These are phyloP conservation scores for Carpatolechia fugitivella DNA, from an alignment of 2,888 invertebrate genomes.

Conservation along the genomic window DNA sequence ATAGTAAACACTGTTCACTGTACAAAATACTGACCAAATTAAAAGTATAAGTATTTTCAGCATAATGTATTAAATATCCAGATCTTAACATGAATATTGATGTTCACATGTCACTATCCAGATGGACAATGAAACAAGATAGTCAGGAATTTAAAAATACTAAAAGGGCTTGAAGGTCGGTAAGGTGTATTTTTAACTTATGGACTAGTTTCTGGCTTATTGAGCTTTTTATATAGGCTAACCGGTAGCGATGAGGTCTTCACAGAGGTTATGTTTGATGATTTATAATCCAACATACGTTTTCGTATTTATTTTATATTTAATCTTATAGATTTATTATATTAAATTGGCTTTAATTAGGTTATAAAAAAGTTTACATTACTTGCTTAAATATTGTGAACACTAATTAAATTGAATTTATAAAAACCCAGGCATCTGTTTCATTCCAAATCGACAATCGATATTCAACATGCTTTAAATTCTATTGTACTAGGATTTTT, in stretches of 20 bases:
- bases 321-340: no score
- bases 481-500: no score
- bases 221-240: not conserved
- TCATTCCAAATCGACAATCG: no score
- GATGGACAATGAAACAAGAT: not conserved
- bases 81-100: not conserved
- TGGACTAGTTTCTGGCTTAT: not conserved
- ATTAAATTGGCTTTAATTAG: no score
- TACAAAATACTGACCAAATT: slow-evolving; percentile 22
- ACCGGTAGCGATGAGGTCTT: not conserved
- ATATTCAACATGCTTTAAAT: no score
- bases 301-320: no score
- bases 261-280: no score
- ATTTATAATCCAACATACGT: no score
- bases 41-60: slow-evolving; percentile 23
- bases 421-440: no score
- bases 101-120: not conserved
- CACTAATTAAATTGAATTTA: no score
- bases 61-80: not conserved
- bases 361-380: no score
- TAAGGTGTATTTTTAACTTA: not conserved
- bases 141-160: not conserved
- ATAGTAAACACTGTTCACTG: slow-evolving; percentile 31
- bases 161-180: not conserved
- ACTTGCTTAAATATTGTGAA: no score